phyloP scores from a whole-genome alignment of 2,113 vertebrate genomes.

The Rhinopomastus cyanomelas region DNA sequence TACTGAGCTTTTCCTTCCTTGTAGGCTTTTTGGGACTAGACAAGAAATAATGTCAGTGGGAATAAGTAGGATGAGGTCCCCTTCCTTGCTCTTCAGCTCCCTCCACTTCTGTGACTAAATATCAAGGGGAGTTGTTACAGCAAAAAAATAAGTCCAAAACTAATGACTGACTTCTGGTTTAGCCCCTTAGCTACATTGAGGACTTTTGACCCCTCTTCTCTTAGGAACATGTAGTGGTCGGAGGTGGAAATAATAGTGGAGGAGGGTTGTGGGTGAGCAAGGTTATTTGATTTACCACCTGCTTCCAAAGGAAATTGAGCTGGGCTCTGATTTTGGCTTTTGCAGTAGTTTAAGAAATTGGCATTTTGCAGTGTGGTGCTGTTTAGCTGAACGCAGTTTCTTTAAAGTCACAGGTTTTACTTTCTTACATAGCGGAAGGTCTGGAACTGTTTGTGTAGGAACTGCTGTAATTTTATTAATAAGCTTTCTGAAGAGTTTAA shows the following conservation, averaged over 20 bases:
- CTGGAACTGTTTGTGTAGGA: background rate
- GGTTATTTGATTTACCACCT: background rate
- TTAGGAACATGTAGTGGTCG: background rate
- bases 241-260: background rate
- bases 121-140: background rate
- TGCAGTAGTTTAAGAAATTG: background rate
- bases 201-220: background rate
- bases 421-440: background rate
- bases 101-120: background rate
- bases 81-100: background rate
- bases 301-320: background rate
- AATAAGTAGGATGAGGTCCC: background rate
- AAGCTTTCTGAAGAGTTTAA: background rate
- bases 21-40: background rate
- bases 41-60: background rate
- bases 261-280: background rate
- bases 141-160: background rate
- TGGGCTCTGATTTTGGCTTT: background rate
- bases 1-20: background rate
- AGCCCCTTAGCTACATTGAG: background rate
- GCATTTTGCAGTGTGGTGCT: background rate
- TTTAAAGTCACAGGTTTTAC: background rate
- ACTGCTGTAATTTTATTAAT: background rate
- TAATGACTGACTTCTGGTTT: background rate
- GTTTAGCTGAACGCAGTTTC: background rate